Conservation (phyloP, 1,140 invertebrate species). For the Aphelenchoides avenae region DNA sequence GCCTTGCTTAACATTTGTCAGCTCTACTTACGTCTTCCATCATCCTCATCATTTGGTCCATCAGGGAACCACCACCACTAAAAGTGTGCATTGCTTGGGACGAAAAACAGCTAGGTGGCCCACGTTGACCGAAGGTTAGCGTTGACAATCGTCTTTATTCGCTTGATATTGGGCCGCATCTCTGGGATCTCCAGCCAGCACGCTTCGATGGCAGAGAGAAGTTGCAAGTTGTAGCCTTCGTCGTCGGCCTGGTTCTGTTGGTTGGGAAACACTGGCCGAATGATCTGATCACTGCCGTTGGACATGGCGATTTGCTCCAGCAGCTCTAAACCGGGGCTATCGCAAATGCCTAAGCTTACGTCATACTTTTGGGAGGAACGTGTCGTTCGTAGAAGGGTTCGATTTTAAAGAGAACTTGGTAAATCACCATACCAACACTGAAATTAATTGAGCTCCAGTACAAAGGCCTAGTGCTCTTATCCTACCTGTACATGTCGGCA, state of each 20-base stretch:
- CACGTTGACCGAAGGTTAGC: slow-evolving; percentile 54
- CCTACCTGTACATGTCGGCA: slow-evolving; percentile 51
- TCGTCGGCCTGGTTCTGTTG: slow-evolving; percentile 36
- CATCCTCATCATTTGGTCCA: slow-evolving; percentile 56
- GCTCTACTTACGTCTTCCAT: slow-evolving; percentile 37
- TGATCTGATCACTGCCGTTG: slow-evolving; percentile 56
- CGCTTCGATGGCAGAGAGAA: slow-evolving; percentile 54
- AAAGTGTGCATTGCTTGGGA: not conserved
- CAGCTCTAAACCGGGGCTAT: slow-evolving; percentile 47
- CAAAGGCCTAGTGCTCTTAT: slow-evolving; percentile 47
- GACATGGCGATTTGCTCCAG: slow-evolving; percentile 54
- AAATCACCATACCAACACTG: slow-evolving; percentile 53
- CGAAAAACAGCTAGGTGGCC: not conserved
- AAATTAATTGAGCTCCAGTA: too few relatives aligned
- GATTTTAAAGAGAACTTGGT: slow-evolving; percentile 57
- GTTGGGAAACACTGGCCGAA: slow-evolving; percentile 51
- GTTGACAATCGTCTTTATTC: slow-evolving; percentile 55
- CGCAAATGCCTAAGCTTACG: not conserved
- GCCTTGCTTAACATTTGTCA: too few relatives aligned
- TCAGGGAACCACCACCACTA: slow-evolving; percentile 41
- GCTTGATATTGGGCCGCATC: slow-evolving; percentile 58
- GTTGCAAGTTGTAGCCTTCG: slow-evolving; percentile 50
- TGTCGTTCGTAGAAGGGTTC: slow-evolving; percentile 57
- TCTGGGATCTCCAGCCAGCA: slow-evolving; percentile 59
- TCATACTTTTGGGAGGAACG: slow-evolving; percentile 39